A percentile compares a stretch with the other conserved stretches of the same genome.
These are phyloP conservation scores for Jacana jacana DNA, from an alignment of 2,113 vertebrate genomes.

Conservation along the genomic window DNA sequence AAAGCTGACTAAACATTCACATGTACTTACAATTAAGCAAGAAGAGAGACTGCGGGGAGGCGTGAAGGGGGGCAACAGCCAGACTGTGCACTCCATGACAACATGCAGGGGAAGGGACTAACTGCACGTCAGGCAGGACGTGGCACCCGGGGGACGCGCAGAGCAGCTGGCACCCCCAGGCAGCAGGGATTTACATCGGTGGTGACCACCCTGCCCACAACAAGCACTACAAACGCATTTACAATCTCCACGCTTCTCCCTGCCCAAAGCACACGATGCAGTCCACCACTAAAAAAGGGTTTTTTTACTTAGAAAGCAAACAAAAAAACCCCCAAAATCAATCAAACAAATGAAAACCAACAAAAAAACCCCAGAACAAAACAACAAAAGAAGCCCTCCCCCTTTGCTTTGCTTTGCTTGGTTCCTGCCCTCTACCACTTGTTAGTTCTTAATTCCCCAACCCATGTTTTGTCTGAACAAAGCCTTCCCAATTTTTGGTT, in stretches of 20 bases:
- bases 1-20: neutral
- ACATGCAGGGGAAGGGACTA: neutral
- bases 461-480: neutral
- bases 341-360: no score
- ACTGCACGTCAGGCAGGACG: rapidly evolving
- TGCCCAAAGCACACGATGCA: neutral
- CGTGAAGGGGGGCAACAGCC: neutral
- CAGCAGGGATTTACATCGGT: neutral
- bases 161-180: rapidly evolving
- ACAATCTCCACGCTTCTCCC: rapidly evolving
- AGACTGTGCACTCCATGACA: neutral
- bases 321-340: no score
- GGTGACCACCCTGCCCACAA: rapidly evolving
- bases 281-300: neutral
- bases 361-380: no score
- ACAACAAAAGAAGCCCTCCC: neutral
- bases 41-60: neutral
- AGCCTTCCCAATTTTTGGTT: neutral
- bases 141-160: rapidly evolving
- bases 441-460: neutral
- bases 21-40: neutral
- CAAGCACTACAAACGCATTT: rapidly evolving
- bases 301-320: neutral
- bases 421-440: neutral
- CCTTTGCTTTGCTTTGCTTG: neutral